Conservation (phyloP, 2,888 invertebrate species). For the Unio pictorum region DNA sequence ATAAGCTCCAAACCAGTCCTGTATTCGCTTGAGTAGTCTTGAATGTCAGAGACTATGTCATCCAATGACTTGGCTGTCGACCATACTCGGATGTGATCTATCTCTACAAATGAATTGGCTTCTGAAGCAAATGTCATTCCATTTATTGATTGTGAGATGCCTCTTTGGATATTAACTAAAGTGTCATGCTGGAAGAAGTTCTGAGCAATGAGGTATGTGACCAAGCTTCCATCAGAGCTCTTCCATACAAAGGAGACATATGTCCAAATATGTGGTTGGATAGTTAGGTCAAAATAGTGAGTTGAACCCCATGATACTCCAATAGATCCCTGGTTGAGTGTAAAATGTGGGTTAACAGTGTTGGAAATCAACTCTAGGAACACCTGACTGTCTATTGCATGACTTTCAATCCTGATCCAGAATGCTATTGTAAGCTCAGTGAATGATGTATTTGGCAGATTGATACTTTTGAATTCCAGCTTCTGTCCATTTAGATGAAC, state of each 20-base stretch:
- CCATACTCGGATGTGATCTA: slow-evolving; percentile 47
- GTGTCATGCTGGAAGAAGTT: slow-evolving; percentile 14
- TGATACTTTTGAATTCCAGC: slow-evolving; percentile 1
- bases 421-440: slow-evolving; percentile 14
- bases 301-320: slow-evolving; percentile 7
- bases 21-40: slow-evolving; percentile 19
- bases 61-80: slow-evolving; percentile 23
- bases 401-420: slow-evolving; percentile 13
- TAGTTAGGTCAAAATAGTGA: neutral
- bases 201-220: slow-evolving; percentile 17
- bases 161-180: slow-evolving; percentile 4
- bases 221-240: slow-evolving; percentile 11
- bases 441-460: slow-evolving; percentile 6
- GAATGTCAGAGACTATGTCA: slow-evolving; percentile 25
- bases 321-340: slow-evolving; percentile 11
- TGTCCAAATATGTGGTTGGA: slow-evolving; percentile 13
- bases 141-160: slow-evolving; percentile 4
- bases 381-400: slow-evolving; percentile 1
- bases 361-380: slow-evolving; percentile 4
- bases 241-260: slow-evolving; percentile 22
- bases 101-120: slow-evolving; percentile 11
- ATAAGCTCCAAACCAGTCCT: slow-evolving; percentile 24
- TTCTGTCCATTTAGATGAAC: slow-evolving; percentile 16
- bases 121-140: slow-evolving; percentile 8
- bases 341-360: slow-evolving; percentile 2